Base-by-base conservation (phyloP, 2,797 vertebrate species). In the Poeciliopsis infans region DNA sequence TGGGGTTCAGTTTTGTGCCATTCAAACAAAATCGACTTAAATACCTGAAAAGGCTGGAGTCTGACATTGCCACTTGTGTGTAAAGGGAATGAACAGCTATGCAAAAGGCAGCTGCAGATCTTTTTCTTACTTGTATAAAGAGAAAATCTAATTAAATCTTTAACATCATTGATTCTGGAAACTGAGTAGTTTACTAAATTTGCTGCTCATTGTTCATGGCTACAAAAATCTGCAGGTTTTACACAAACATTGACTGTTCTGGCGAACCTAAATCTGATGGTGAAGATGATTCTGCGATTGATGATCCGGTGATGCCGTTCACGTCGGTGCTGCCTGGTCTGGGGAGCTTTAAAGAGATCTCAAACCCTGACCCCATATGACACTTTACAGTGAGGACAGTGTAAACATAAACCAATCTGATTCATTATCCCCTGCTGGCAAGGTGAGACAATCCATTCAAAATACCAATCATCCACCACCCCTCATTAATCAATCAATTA, bases 401-500 rank as follows among this genome's bases (percentile, higher is more conserved):
- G 15, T 1, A 41, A 74, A 83, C 47, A 78, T 55, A 31, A 51
- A 72, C 77, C 23, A 66, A 81, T 85, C 78, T 75, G 76, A 81
- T 91, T 85, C 51, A 87, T 91, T 88, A 88, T 53, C 49, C 51
- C 53, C 12, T 33, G 64, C 82, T 77, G 23, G 16, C 20, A 80
- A 83, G 78, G 81, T 86, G 83, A 84, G 64, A 39, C 53, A 87
- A 90, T 82, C 88, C 80, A 55, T 79, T 78, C 39, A 69, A 13
- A 79, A 83, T 75, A 77, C 83, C 84, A 55, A 76, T 80, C 76
- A 89, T 73, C 83, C 61, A 64, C 33, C 31, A 16, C n/a, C 25
- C 33, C 41, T 77, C 77, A 79, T 88, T 83, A 87, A 85, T 93
- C 31, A 93, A 82, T 85, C 80, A 89, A 87, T 88, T 90, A 89